A percentile compares a stretch with the other conserved stretches of the same genome.
phyloP scores from a whole-genome alignment of 2,113 vertebrate species.

The Zosterops pallidus region DNA sequence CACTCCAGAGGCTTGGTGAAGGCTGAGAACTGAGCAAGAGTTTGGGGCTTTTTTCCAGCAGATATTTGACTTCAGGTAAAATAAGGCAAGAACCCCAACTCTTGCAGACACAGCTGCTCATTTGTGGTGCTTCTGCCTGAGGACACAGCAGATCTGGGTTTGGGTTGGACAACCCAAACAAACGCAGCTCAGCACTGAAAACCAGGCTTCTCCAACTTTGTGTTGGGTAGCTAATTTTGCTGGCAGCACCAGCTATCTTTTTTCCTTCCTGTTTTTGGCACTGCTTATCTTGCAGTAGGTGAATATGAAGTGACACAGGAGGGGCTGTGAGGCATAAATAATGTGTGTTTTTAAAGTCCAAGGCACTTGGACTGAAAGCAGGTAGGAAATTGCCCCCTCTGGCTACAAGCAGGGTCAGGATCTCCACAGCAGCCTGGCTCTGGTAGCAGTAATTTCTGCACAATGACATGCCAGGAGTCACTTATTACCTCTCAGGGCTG shows the following conservation, averaged over 20 bases:
- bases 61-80: not conserved
- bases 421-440: not conserved
- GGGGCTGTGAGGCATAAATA: not conserved
- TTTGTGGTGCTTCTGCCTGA: not conserved
- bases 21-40: not conserved
- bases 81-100: not conserved
- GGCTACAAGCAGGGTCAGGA: not conserved
- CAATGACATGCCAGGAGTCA: not conserved
- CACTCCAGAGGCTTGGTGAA: not conserved
- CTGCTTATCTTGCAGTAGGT: not conserved
- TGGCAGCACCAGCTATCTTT: not conserved
- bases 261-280: not conserved
- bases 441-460: not conserved
- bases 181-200: not conserved
- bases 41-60: not conserved
- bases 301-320: not conserved
- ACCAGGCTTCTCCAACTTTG: not conserved
- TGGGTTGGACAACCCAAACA: not conserved
- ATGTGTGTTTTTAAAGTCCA: slow-evolving; percentile 36
- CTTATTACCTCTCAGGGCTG: not conserved
- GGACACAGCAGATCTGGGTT: not conserved
- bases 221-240: not conserved
- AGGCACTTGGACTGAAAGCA: not conserved
- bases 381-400: not conserved
- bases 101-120: not conserved